Conservation (phyloP, 2,888 invertebrate genomes). For the Andrena marginata region DNA sequence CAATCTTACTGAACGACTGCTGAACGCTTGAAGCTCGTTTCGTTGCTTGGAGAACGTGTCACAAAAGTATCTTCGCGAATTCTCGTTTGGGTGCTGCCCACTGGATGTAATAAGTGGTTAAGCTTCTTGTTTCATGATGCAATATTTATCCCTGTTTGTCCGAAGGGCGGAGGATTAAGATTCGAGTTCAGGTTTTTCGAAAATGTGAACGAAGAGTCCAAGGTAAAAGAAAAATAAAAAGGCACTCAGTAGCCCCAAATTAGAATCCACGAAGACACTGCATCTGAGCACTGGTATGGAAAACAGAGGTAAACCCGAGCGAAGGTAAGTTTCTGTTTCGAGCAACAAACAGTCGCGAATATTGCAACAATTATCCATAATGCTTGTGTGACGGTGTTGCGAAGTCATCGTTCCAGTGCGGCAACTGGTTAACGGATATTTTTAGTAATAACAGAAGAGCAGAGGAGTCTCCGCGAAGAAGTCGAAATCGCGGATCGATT, state of each 20-base stretch:
- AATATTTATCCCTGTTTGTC: no score
- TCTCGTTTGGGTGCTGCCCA: constrained; percentile 9
- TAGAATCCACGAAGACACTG: constrained; percentile 10
- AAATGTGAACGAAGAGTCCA: neutral
- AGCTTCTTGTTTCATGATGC: no score
- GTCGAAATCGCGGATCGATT: constrained; percentile 1
- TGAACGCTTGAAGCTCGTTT: neutral
- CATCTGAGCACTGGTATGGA: neutral
- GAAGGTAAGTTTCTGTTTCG: constrained; percentile 16
- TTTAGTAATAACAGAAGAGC: neutral
- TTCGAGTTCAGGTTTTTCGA: neutral
- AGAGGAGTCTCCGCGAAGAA: neutral
- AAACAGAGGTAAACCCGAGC: neutral
- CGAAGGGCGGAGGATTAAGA: neutral
- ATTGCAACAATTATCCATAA: neutral
- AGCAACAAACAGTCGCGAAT: neutral
- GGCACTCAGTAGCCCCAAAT: neutral
- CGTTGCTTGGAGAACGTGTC: neutral
- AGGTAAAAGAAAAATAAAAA: no score
- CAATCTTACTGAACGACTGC: neutral
- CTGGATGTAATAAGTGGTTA: neutral
- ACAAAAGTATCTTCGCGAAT: constrained; percentile 24
- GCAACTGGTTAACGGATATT: constrained; percentile 16
- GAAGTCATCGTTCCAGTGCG: neutral
- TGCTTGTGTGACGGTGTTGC: constrained; percentile 20